These are phyloP conservation scores for Pantala flavescens DNA, from an alignment of 1,140 invertebrate genomes.

Conservation along the genomic window DNA sequence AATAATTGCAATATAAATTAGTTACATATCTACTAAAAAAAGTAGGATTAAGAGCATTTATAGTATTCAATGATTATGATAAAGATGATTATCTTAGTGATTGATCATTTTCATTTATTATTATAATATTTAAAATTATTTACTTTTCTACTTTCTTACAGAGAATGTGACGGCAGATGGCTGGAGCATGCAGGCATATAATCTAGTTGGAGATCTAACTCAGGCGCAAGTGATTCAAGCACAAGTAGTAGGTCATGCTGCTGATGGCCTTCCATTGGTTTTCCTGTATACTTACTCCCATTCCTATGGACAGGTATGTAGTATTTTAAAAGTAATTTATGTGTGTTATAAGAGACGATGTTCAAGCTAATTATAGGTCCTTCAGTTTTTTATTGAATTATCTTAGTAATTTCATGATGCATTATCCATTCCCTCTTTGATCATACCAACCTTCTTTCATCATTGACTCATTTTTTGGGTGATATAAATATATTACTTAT, in stretches of 20 bases:
- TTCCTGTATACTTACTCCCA: conserved; percentile 61
- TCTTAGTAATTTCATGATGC: conserved; percentile 11
- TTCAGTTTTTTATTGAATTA: conserved; percentile 3
- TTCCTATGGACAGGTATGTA: conserved; percentile 46
- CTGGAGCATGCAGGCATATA: conserved; percentile 65
- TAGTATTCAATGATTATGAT: too few species aligned
- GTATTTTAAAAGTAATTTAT: not conserved
- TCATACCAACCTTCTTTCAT: not conserved
- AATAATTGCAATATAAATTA: conserved; percentile 11
- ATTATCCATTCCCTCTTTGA: not conserved
- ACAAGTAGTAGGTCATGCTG: conserved; percentile 70
- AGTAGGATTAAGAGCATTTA: not conserved
- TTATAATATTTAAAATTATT: too few species aligned
- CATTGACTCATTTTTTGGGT: not conserved
- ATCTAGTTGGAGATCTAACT: conserved; percentile 64
- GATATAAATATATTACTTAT: not conserved
- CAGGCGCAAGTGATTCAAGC: conserved; percentile 72
- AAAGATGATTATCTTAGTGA: too few species aligned
- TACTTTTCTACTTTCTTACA: not conserved
- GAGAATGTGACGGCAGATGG: conserved; percentile 32
- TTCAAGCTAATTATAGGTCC: not conserved
- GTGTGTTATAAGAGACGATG: not conserved
- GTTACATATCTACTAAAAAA: conserved; percentile 19
- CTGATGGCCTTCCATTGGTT: conserved; percentile 62
- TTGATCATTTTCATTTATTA: too few species aligned